Evolutionary conservation across 2,888 invertebrate species (phyloP).

Genomic region (Cryptus armator): DNA sequence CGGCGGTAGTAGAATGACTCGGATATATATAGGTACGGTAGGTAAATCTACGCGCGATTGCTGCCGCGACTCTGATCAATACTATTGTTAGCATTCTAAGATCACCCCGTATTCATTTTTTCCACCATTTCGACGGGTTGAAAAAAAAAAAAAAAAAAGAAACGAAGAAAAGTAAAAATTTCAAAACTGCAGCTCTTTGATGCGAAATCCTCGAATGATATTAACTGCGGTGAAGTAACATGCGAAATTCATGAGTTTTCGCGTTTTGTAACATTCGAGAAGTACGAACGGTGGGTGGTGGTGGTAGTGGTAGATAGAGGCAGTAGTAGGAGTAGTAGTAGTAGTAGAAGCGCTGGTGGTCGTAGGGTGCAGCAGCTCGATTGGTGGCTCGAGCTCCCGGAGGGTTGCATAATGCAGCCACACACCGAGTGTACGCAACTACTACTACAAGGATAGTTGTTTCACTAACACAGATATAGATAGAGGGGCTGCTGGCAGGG

Average conservation of each 20-base stretch:
- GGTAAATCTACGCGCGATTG: conserved; percentile 63
- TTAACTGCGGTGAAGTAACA: conserved; percentile 5
- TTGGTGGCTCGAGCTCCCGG: conserved; percentile 74
- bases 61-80: conserved; percentile 61
- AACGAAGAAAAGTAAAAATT: not conserved
- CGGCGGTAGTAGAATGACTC: no score
- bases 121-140: not conserved
- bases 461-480: conserved; percentile 53
- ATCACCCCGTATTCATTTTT: conserved; percentile 23
- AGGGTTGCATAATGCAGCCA: conserved; percentile 82
- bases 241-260: conserved; percentile 58
- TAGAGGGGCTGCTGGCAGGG: conserved; percentile 80
- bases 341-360: conserved; percentile 63
- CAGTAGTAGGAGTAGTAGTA: not conserved
- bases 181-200: not conserved
- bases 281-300: conserved; percentile 40
- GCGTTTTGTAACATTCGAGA: conserved; percentile 61
- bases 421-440: conserved; percentile 67
- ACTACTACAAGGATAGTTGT: conserved; percentile 59
- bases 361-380: conserved; percentile 74
- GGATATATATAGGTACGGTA: conserved; percentile 34
- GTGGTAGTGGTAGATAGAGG: conserved; percentile 47
- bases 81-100: conserved; percentile 54
- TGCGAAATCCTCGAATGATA: no score
- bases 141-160: not conserved